Conservation (phyloP, 2,888 invertebrate species). For the Cephus runcator region DNA sequence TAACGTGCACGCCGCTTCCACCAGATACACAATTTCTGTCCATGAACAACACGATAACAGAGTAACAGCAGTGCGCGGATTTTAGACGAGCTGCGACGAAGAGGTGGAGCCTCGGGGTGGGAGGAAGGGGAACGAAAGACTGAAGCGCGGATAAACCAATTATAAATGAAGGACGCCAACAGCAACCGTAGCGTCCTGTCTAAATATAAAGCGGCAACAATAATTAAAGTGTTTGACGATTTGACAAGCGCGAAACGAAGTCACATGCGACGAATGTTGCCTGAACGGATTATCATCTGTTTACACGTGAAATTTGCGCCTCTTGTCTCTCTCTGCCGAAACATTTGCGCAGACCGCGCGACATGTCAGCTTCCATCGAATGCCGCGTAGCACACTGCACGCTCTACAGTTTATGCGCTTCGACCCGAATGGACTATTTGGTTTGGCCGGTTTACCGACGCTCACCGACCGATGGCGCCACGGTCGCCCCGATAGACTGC, state of each 20-base stretch:
- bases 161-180: constrained; percentile 30
- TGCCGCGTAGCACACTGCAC: not conserved
- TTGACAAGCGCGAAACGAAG: constrained; percentile 50
- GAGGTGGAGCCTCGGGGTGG: constrained; percentile 18
- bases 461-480: not conserved
- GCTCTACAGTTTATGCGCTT: not conserved
- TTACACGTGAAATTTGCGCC: constrained; percentile 42
- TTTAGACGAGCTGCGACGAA: constrained; percentile 32
- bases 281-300: constrained; percentile 45
- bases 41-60: not conserved
- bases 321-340: constrained; percentile 8
- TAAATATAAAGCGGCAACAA: constrained; percentile 46
- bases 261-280: constrained; percentile 45
- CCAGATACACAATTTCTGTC: not conserved
- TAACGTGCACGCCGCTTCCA: not conserved
- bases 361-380: not conserved
- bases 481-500: not conserved
- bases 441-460: not conserved
- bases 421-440: not conserved
- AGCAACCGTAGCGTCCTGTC: constrained; percentile 7
- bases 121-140: constrained; percentile 19
- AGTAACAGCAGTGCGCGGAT: not conserved
- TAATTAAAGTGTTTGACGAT: constrained; percentile 56
- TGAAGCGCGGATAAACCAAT: constrained; percentile 1
- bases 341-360: not conserved